Base-by-base conservation (phyloP, 2,797 vertebrate species). In the Silurus aristotelis region DNA sequence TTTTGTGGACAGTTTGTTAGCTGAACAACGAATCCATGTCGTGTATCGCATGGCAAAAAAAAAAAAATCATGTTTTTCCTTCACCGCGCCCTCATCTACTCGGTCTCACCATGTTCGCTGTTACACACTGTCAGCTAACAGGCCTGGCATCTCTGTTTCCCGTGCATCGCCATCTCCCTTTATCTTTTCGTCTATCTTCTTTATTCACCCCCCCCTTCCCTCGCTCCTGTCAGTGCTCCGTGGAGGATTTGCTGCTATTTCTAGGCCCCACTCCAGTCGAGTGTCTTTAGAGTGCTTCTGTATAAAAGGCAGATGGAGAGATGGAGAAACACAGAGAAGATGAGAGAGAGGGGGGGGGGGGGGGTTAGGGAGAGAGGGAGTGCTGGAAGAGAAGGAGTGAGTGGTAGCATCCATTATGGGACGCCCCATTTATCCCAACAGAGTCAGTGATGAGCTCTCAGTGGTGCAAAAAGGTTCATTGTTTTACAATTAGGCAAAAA, bases 281-380 rank as follows among this genome's bases (percentile, higher is more conserved):
- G 89, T 90, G 91, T 93, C 93, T 90, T 83, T 84, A 22, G 86
- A 90, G 88, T 91, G 87, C 89, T 90, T 89, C 84, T 91, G 87
- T 91, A 90, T 91, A 90, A 93, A 92, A 91, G 87, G 91, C 92
- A 93, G 92, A 93, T 80, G 38, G 76, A 83, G 87, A 89, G 92
- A 93, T 80, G 38, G 76, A 83, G 87, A 89, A 87, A 73, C 70
- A 79, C 60, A 55, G 31, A 82, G 64, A 76, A 31, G 3, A 1
- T 25, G 63, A 19, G 43, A 14, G 63, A 48, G n/a, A 27, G 61
- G 55, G n/a, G 1, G 63, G 38, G 61, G 19, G 15, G 27, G 19
- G 10, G 8, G 19, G 43, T 17, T 6, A 66, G 15, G 4, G 8
- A 63, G 7, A 13, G 6, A 19, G 43, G 7, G 61, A 64, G 19